Conservation (phyloP, 2,888 invertebrate species). For the Sialis lutaria region DNA sequence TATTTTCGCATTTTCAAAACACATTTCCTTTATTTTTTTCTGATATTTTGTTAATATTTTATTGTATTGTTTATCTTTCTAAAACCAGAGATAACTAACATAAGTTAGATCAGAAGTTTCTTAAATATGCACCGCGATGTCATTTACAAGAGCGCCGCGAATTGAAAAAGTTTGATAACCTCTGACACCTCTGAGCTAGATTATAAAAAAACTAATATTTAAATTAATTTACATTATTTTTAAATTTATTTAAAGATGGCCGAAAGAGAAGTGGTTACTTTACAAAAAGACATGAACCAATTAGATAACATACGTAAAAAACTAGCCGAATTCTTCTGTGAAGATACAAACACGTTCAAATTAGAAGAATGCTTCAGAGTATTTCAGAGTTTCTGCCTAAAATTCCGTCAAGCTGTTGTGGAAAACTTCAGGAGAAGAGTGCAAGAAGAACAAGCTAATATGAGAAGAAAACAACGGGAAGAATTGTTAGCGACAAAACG, state of each 20-base stretch:
- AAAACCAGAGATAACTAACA: no score
- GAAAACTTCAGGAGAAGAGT: slow-evolving; percentile 72
- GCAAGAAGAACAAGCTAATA: slow-evolving; percentile 74
- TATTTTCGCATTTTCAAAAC: no score
- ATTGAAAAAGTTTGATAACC: no score
- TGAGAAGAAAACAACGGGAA: slow-evolving; percentile 55
- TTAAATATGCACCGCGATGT: no score
- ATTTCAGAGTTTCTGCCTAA: slow-evolving; percentile 73
- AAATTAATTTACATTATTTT: not conserved
- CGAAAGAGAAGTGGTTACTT: slow-evolving; percentile 55
- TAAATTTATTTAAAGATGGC: slow-evolving; percentile 38
- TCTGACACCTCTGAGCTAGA: no score
- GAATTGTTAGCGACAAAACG: slow-evolving; percentile 46
- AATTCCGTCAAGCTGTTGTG: slow-evolving; percentile 64
- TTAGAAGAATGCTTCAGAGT: slow-evolving; percentile 88
- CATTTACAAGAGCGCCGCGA: no score
- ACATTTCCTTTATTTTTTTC: no score
- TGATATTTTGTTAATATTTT: no score
- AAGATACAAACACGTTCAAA: slow-evolving; percentile 76
- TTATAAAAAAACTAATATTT: not conserved
- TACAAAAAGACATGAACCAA: slow-evolving; percentile 66
- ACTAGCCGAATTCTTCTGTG: slow-evolving; percentile 86
- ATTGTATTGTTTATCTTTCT: no score
- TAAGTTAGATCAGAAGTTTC: no score
- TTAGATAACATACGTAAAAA: slow-evolving; percentile 65